Evolutionary conservation across 2,113 vertebrate genomes (phyloP), one percentile per base, ranked within the genome.

Genomic region (Cololabis saira): DNA sequence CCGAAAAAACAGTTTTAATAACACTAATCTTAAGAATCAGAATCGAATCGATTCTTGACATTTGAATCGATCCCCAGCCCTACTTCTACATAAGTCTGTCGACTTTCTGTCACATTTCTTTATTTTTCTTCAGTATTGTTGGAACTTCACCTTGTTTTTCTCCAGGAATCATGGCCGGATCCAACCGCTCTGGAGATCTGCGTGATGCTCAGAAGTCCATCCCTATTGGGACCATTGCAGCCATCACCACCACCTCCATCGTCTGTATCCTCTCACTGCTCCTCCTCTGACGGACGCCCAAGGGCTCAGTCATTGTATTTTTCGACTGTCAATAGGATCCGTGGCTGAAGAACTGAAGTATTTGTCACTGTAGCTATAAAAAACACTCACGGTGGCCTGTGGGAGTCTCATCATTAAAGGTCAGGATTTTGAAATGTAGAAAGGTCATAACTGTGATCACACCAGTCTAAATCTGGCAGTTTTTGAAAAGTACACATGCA

Each of bases 141-240:
- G 44, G 24, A 27, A 27, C 68, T 33, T 62, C n/a, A 45, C 3
- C 49, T 19, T 41, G n/a, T 67, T 6, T 75, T 37, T 69, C 40
- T 67, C 33, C 86, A 99, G 98, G 97, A 21, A 99, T 99, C 90
- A 99, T 99, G 98, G 98, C 98, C 11, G 98, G 98, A 40, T 99
- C 98, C 27, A 99, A 99, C 88, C 95, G 98, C 65, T 99, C 98
- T 0, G 98, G 98, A 73, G 97, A 99, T 76, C 93, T 99, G 71
- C 93, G 95, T n/a, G 98, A 99, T 10, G 98, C 97, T 12, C 98
- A 99, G 92, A 99, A 98, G 82, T 98, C 97, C 5, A 99, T 99
- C 74, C 98, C 98, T 45, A 91, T 97, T 0, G 98, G 98, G 70
- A 99, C 98, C 78, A 99, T 99, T 77, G 88, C 96, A 81, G 98